Evolutionary conservation across 1,140 invertebrate genomes (phyloP), one percentile per base, ranked within the genome.

Genomic region (Laupala kohalensis): DNA sequence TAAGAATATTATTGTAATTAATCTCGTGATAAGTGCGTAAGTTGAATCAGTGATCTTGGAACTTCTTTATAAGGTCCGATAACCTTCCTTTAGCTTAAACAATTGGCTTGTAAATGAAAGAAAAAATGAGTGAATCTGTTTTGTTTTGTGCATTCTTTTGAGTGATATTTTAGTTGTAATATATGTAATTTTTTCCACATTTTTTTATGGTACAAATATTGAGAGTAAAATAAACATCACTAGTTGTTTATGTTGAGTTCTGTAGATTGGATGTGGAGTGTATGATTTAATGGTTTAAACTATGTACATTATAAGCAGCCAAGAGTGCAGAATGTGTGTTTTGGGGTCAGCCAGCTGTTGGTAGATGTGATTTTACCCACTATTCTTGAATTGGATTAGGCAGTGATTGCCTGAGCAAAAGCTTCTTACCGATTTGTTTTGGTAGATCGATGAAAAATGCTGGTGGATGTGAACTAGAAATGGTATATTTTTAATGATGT

Each of bases 261-360:
- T 19, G 37, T 53, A 53, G 37, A 53, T 53, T 53, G 37, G 37
- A 53, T 53, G 37, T 53, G 37, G 37, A 53, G 37, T 53, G 37
- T 53, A 19, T 53, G 37, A 13, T 13, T 13, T 19, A 53, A 13
- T 9, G 37, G 9, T 53, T 53, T 53, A 13, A 53, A 53, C 9
- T 53, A 53, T 53, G 37, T 53, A 19, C 19, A 53, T 53, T 9
- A 53, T 53, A 13, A 53, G 9, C 65, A 77, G 77, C 76, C 78
- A 76, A 74, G 78, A 79, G 78, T 79, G 78, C 78, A 79, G 78
- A 78, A 77, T 79, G 76, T 79, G 78, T 77, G 73, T 73, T 74
- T 75, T 75, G 73, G 77, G 78, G 77, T 78, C 76, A 76, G 76
- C 75, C 75, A 77, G 76, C 75, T 71, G 67, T 72, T 26, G 63